Evolutionary conservation across 1,140 invertebrate genomes (phyloP), one percentile per base, ranked within the genome.

Genomic region (Lamellibrachia luymesi): DNA sequence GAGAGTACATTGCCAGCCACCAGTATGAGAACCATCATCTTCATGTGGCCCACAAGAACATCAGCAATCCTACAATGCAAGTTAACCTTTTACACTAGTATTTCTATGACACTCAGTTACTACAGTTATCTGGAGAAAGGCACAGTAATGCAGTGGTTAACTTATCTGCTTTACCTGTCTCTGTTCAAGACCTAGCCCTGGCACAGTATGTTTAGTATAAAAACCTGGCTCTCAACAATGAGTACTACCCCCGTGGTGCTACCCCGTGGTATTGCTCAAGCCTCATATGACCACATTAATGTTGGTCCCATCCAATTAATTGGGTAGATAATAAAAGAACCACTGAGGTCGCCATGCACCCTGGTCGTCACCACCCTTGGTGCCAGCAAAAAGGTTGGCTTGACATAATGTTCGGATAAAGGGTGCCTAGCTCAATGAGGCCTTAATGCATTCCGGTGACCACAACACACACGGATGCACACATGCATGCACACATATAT

Each of bases 61-160:
- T 95, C 95, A 25, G 95, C 93, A 93, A 95, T 93, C 93, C 95
- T 95, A 91, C 64, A 93, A 93, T 13, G 92, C 50, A 93, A 92
- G 13, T 51, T 50, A 64, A 90, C 92, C 25, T 38, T 92, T 93
- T 22, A 91, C 5, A 5, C 91, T 91, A 2, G 91, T 51, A 91
- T 80, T 80, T 80, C 64, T 17, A 80, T 80, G 52, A 56, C 52
- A 80, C 13, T 80, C 13, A 80, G 7, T 22, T 80, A 80, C 64
- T 80, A 22, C 64, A 80, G 25, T 80, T 80, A 80, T 17, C 64
- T 17, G 25, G 64, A 80, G 64, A 22, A 80, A 2, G 64, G 13
- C 52, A 56, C 52, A 56, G 52, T 56, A 56, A 13, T 6, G 52
- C 13, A 56, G 52, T 56, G 52, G 52, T 56, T 56, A 56, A 56